These are phyloP conservation scores for Zoanthus sociatus DNA, from an alignment of 92 coral and sea anemone genomes.

Conservation along the genomic window DNA sequence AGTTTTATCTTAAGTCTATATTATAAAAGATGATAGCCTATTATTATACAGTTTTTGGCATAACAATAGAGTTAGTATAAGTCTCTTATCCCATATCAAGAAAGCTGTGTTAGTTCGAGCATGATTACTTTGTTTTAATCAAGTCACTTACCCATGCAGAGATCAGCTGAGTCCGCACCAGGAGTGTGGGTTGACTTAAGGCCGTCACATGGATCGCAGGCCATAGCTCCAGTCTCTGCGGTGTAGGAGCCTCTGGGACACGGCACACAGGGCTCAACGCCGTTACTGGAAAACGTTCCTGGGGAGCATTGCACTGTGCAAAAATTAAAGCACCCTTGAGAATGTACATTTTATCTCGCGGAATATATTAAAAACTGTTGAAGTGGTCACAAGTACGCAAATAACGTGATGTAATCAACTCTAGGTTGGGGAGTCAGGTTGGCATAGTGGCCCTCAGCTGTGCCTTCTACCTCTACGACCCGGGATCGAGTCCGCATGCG, in stretches of 20 bases:
- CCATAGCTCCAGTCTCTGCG: slow-evolving; percentile 46
- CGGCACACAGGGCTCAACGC: slow-evolving; percentile 66
- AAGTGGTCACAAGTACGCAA: too few relatives aligned
- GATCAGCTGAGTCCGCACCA: slow-evolving; percentile 45
- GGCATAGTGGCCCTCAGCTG: too few relatives aligned
- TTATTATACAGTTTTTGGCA: too few relatives aligned
- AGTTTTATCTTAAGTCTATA: too few relatives aligned
- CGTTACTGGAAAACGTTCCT: slow-evolving; percentile 60
- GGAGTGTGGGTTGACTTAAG: slow-evolving; percentile 57
- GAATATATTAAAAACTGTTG: too few relatives aligned
- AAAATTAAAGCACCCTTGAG: background rate
- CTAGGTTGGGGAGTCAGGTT: too few relatives aligned
- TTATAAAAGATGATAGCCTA: too few relatives aligned
- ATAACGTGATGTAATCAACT: too few relatives aligned
- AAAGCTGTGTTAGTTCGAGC: background rate
- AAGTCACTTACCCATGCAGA: slow-evolving; percentile 50
- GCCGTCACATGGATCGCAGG: slow-evolving; percentile 56
- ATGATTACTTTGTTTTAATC: background rate
- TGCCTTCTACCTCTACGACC: too few relatives aligned
- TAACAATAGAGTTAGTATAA: too few relatives aligned
- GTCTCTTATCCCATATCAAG: background rate
- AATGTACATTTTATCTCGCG: background rate
- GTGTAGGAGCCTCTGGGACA: slow-evolving; percentile 60
- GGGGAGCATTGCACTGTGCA: slow-evolving; percentile 58
- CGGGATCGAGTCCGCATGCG: too few relatives aligned